Conservation (phyloP, 2,113 vertebrate species). For the Colius striatus region DNA sequence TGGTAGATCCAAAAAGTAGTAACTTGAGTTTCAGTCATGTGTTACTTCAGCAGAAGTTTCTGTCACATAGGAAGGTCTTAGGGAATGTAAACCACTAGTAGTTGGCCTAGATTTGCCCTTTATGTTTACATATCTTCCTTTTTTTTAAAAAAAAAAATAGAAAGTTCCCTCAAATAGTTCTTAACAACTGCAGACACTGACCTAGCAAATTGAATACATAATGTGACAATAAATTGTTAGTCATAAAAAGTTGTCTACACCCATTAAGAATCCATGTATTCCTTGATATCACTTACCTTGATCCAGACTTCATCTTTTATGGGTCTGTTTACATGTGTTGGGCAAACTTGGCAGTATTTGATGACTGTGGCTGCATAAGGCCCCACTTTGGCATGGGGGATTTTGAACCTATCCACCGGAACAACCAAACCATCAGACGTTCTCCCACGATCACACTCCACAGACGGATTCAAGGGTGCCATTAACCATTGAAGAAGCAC, state of each 20-base stretch:
- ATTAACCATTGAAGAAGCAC: neutral
- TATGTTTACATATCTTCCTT: neutral
- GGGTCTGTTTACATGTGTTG: neutral
- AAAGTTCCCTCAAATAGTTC: neutral
- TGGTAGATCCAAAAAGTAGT: neutral
- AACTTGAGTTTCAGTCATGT: conserved; percentile 31
- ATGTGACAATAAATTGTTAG: neutral
- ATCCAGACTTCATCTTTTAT: neutral
- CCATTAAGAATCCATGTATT: neutral
- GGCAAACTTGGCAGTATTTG: neutral
- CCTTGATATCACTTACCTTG: neutral
- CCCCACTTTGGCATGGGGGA: neutral
- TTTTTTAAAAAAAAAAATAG: neutral
- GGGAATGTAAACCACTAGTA: neutral
- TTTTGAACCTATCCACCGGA: neutral
- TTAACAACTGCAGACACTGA: neutral
- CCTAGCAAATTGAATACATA: neutral
- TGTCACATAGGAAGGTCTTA: neutral
- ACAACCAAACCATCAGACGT: neutral
- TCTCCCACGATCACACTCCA: fast-evolving
- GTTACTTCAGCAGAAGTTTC: conserved; percentile 11
- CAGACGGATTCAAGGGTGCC: neutral
- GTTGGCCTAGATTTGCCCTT: neutral
- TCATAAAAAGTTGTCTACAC: neutral
- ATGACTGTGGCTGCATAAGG: neutral